phyloP scores from a whole-genome alignment of 2,888 invertebrate genomes.

The Melitaea athalia region DNA sequence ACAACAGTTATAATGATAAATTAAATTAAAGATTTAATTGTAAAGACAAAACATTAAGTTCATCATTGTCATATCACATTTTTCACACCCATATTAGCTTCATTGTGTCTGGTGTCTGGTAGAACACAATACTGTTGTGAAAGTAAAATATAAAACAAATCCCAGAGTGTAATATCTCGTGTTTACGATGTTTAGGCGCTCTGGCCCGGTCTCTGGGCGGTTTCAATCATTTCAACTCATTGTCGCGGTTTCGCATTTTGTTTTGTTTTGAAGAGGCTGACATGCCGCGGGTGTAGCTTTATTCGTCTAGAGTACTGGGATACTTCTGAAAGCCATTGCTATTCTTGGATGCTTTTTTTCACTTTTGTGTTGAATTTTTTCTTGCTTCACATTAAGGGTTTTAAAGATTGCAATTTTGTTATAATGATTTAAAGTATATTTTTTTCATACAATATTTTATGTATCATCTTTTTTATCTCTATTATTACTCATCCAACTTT shows the following conservation, averaged over 20 bases:
- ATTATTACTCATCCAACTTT: too few relatives aligned
- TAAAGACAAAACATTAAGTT: too few relatives aligned
- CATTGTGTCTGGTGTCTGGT: not conserved
- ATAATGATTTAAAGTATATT: not conserved
- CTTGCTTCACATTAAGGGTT: not conserved
- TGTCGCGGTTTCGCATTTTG: slow-evolving; percentile 33
- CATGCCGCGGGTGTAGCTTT: slow-evolving; percentile 23
- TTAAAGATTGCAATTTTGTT: slow-evolving; percentile 5
- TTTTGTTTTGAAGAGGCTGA: slow-evolving; percentile 31
- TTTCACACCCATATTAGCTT: not conserved
- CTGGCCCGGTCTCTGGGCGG: slow-evolving; percentile 17
- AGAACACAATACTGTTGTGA: not conserved
- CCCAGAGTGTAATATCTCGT: slow-evolving; percentile 20
- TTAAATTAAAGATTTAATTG: too few relatives aligned
- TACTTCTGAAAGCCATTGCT: slow-evolving; percentile 16
- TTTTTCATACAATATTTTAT: too few relatives aligned
- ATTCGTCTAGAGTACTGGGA: slow-evolving; percentile 12
- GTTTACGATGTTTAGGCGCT: slow-evolving; percentile 26
- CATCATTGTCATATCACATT: too few relatives aligned
- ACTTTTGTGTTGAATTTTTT: slow-evolving; percentile 4
- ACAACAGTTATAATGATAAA: too few relatives aligned
- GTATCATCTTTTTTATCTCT: too few relatives aligned
- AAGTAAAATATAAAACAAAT: not conserved
- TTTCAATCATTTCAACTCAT: slow-evolving; percentile 30
- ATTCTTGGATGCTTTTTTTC: slow-evolving; percentile 20